phyloP scores from a whole-genome alignment of 2,113 vertebrate genomes.

The Lepisosteus oculatus region DNA sequence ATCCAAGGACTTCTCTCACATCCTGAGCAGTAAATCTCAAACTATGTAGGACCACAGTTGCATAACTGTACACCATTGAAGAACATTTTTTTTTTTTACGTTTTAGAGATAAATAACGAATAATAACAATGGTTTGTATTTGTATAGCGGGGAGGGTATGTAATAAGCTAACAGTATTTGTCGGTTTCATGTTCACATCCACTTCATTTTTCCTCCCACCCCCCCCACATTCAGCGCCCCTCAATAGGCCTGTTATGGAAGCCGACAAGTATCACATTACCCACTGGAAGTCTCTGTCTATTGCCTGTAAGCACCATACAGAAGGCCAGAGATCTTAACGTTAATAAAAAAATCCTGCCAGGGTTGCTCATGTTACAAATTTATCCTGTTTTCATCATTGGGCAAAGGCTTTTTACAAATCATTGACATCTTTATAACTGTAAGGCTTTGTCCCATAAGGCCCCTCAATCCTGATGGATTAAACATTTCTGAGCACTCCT shows the following conservation, averaged over 20 bases:
- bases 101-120: too few relatives aligned
- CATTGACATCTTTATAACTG: not conserved
- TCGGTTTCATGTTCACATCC: not conserved
- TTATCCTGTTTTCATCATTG: slow-evolving; percentile 31
- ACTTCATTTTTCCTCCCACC: not conserved
- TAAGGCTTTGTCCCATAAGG: not conserved
- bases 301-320: slow-evolving; percentile 23
- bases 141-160: too few relatives aligned
- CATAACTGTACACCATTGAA: too few relatives aligned
- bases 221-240: slow-evolving; percentile 14
- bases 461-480: slow-evolving; percentile 3
- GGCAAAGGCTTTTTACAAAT: slow-evolving; percentile 6
- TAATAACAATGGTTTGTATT: too few relatives aligned
- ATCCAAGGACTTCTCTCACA: not conserved
- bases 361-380: slow-evolving; percentile 25
- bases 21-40: too few relatives aligned
- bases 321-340: slow-evolving; percentile 9
- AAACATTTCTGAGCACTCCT: not conserved
- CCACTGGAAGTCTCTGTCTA: slow-evolving; percentile 26
- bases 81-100: too few relatives aligned
- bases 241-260: slow-evolving; percentile 35
- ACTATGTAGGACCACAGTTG: too few relatives aligned
- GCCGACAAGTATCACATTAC: slow-evolving; percentile 32
- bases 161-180: not conserved
- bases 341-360: slow-evolving; percentile 5